Conservation (phyloP, 2,888 invertebrate genomes). For the Hermodice carunculata region DNA sequence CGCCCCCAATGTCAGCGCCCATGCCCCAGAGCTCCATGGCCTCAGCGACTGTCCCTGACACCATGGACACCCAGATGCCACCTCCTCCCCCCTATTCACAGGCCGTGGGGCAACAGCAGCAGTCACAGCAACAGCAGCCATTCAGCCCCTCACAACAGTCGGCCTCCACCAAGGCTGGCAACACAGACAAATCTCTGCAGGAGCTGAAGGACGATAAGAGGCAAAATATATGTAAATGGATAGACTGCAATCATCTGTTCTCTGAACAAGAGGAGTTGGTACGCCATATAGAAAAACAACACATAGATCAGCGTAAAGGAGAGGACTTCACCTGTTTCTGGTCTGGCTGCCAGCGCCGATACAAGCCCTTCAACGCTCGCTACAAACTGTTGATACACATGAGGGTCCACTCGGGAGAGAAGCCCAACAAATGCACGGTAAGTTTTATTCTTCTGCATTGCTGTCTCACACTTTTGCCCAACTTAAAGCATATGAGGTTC, state of each 20-base stretch:
- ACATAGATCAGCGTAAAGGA: conserved; percentile 68
- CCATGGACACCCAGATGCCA: conserved; percentile 39
- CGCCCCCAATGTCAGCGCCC: background rate
- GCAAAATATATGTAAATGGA: conserved; percentile 60
- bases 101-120: conserved; percentile 35
- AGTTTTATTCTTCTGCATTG: conserved; percentile 38
- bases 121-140: conserved; percentile 3
- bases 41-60: background rate
- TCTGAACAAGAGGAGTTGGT: conserved; percentile 66
- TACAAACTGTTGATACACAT: conserved; percentile 70
- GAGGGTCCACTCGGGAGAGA: conserved; percentile 69
- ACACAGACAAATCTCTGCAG: conserved; percentile 20
- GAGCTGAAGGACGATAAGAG: conserved; percentile 54
- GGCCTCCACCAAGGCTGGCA: conserved; percentile 3
- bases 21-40: background rate
- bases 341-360: conserved; percentile 64
- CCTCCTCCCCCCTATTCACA: conserved; percentile 63
- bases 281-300: conserved; percentile 67
- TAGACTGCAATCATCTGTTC: conserved; percentile 65
- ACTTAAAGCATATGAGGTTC: no score
- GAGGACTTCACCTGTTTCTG: conserved; percentile 70
- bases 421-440: conserved; percentile 69
- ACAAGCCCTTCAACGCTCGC: conserved; percentile 68
- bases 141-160: conserved; percentile 6
- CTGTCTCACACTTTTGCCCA: no score